A percentile compares a stretch with the other conserved stretches of the same genome.
Conservation (phyloP, 2,888 invertebrate species). For the Cabera pusaria region DNA sequence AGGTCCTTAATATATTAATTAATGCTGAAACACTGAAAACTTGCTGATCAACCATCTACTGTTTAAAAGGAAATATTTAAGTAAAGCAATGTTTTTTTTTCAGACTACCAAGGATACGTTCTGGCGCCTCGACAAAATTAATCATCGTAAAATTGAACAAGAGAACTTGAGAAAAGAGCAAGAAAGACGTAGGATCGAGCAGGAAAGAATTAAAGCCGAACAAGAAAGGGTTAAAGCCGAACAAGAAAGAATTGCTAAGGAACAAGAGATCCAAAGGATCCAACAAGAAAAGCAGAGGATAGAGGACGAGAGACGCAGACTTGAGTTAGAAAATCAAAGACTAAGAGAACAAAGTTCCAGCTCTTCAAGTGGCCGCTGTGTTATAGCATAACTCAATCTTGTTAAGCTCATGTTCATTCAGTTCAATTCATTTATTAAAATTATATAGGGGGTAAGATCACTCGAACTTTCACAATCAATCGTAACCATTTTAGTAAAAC, state of each 20-base stretch:
- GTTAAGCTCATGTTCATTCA: no score
- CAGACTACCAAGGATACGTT: slow-evolving; percentile 12
- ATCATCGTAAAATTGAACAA: slow-evolving; percentile 9
- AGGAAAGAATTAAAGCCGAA: slow-evolving; percentile 6
- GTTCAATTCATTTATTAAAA: no score
- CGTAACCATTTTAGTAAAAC: no score
- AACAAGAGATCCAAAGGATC: slow-evolving; percentile 1
- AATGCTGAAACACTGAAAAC: no score
- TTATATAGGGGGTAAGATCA: no score
- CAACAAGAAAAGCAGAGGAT: slow-evolving; percentile 1
- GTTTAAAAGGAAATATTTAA: no score
- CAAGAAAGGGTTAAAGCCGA: slow-evolving; percentile 1
- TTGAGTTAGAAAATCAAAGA: slow-evolving; percentile 1
- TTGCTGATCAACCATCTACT: no score
- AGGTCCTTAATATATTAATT: no score
- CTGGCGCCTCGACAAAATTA: slow-evolving; percentile 7
- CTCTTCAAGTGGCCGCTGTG: no score
- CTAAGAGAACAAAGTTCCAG: background rate
- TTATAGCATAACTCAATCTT: no score
- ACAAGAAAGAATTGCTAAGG: background rate
- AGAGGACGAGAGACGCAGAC: background rate
- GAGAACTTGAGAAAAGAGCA: slow-evolving; percentile 9
- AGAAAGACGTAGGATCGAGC: slow-evolving; percentile 7
- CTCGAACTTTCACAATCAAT: no score
- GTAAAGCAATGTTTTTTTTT: no score